These are phyloP conservation scores for Folsomia manolachei DNA, from an alignment of 2,888 invertebrate genomes.

Conservation along the genomic window DNA sequence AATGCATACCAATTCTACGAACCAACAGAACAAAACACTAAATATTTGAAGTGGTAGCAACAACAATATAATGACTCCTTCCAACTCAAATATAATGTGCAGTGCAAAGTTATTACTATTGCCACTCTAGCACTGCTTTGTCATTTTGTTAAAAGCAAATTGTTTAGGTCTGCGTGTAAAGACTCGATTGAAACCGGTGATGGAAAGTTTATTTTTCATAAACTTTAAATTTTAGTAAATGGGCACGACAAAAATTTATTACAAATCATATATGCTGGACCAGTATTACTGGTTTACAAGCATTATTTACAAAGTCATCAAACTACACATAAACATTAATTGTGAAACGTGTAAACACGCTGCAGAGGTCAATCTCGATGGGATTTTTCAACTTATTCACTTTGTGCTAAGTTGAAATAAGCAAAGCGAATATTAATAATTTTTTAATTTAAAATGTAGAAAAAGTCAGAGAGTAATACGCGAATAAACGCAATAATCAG, in stretches of 20 bases:
- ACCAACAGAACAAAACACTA: too few relatives aligned
- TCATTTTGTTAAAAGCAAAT: background rate
- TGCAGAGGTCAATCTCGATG: background rate
- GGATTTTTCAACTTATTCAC: background rate
- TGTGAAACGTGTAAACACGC: background rate
- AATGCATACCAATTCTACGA: too few relatives aligned
- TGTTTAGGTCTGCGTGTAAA: background rate
- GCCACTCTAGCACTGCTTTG: background rate
- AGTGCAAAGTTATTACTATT: too few relatives aligned
- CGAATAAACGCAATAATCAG: too few relatives aligned
- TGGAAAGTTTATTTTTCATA: background rate
- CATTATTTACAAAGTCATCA: background rate
- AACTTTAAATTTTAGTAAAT: background rate
- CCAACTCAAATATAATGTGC: too few relatives aligned
- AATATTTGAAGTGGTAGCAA: too few relatives aligned
- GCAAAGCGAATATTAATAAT: background rate
- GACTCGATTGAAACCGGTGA: background rate
- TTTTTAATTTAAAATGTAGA: background rate
- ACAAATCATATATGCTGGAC: too few relatives aligned
- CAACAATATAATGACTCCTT: too few relatives aligned
- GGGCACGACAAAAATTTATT: background rate
- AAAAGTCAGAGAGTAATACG: background rate
- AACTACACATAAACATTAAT: background rate
- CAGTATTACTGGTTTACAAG: background rate
- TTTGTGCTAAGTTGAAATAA: background rate